phyloP scores from a whole-genome alignment of 2,888 invertebrate species.

The Drosophila mimica region DNA sequence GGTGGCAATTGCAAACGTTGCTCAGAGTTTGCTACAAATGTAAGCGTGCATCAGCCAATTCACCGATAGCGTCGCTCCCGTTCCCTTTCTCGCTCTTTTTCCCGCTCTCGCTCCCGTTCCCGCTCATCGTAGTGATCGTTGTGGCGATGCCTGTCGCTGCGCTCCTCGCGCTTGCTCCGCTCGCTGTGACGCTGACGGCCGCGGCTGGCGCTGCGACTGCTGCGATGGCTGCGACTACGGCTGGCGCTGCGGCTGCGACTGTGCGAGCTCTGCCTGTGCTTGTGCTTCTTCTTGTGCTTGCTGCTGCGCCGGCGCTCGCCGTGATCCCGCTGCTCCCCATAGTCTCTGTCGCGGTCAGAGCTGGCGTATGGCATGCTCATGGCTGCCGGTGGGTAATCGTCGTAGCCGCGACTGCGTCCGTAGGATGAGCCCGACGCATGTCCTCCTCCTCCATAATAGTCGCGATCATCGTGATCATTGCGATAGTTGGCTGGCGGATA shows the following conservation, averaged over 20 bases:
- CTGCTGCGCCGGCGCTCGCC: slow-evolving; percentile 71
- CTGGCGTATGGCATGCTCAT: slow-evolving; percentile 36
- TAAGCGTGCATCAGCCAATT: slow-evolving; percentile 30
- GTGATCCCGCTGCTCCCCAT: slow-evolving; percentile 32
- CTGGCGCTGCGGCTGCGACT: slow-evolving; percentile 80
- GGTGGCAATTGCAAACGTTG: slow-evolving; percentile 27
- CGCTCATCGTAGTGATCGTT: slow-evolving; percentile 61
- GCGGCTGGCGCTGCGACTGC: slow-evolving; percentile 72
- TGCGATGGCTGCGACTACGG: slow-evolving; percentile 51
- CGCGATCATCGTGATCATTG: slow-evolving; percentile 83
- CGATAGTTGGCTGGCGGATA: slow-evolving; percentile 69
- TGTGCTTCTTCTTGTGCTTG: slow-evolving; percentile 84
- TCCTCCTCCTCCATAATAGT: slow-evolving; percentile 52
- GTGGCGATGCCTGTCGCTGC: slow-evolving; percentile 54
- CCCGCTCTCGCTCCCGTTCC: slow-evolving; percentile 37
- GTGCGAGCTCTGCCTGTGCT: slow-evolving; percentile 81
- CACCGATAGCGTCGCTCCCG: slow-evolving; percentile 73
- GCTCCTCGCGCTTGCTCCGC: slow-evolving; percentile 66
- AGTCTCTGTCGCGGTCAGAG: slow-evolving; percentile 63
- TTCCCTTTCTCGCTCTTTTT: slow-evolving; percentile 33
- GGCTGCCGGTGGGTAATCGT: slow-evolving; percentile 64
- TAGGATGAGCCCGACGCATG: slow-evolving; percentile 70
- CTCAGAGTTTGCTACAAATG: slow-evolving; percentile 29
- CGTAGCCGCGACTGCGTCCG: slow-evolving; percentile 68
- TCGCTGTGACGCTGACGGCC: slow-evolving; percentile 61